Percentiles rank a stretch among this genome's conserved stretches.
Evolutionary conservation across 2,797 vertebrate genomes (phyloP).

Genomic region (Enteromius unitaeniatus): DNA sequence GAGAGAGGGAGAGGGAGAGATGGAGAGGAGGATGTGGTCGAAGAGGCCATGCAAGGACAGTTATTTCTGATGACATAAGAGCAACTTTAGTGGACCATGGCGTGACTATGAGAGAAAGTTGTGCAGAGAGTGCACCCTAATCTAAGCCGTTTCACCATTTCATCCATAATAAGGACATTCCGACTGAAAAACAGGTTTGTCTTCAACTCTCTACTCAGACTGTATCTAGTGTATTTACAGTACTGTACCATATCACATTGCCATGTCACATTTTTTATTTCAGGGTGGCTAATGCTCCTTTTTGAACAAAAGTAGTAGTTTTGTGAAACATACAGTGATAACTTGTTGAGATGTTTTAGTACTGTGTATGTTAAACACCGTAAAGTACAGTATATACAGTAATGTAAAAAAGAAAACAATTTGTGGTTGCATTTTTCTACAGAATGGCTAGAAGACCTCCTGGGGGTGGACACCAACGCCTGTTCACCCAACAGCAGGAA

Average conservation of each 20-base stretch:
- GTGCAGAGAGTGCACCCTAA: too few relatives aligned
- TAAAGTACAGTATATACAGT: not conserved
- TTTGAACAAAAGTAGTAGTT: not conserved
- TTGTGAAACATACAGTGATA: not conserved
- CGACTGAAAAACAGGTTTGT: too few relatives aligned
- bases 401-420: not conserved
- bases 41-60: too few relatives aligned
- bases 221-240: constrained; percentile 28
- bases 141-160: too few relatives aligned
- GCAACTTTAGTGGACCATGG: too few relatives aligned
- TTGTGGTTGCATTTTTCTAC: constrained; percentile 33
- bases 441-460: constrained; percentile 25
- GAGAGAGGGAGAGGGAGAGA: not conserved
- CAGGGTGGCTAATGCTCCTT: not conserved
- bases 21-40: too few relatives aligned
- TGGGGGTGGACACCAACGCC: constrained; percentile 1
- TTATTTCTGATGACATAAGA: too few relatives aligned
- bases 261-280: not conserved
- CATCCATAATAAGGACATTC: too few relatives aligned
- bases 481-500: constrained; percentile 14
- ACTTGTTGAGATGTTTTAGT: too few relatives aligned
- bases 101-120: too few relatives aligned
- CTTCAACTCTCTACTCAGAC: not conserved
- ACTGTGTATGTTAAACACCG: too few relatives aligned
- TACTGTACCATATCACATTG: constrained; percentile 6